Evolutionary conservation across 2,797 vertebrate genomes (phyloP), one percentile per base, ranked within the genome.

Genomic region (Furcifer pardalis): DNA sequence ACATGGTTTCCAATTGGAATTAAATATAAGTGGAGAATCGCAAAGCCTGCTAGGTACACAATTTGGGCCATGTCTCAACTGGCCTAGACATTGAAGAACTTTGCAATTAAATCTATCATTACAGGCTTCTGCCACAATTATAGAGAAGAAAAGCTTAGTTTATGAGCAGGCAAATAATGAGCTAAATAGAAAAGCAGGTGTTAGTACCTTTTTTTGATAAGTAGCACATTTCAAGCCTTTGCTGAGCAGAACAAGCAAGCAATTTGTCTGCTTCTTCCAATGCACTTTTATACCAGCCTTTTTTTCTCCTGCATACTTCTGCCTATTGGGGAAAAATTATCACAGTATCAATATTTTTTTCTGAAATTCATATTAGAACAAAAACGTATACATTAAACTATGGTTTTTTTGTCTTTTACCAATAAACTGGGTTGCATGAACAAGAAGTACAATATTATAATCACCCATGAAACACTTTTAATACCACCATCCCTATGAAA

Each of bases 221-320:
- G 80, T n/a, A 78, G 89, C 95, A 95, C 66, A 86, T 87, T 62
- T 90, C 75, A 46, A 94, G 85, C 85, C 93, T 94, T 87, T 92
- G 86, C 52, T 94, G 87, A 79, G 42, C 37, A 73, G 92, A 93
- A 62, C 6, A 84, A 69, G 71, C 46, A 62, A 87, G 82, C 65
- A 94, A 76, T 25, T 82, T 63, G 59, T 46, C 9, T 15, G 94
- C 95, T 91, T 95, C 95, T 87, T 92, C 87, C 2, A 94, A 72
- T 19, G 94, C 94, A 88, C 90, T 93, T 77, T 84, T 76, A 85
- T 94, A 92, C 94, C 93, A 95, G 63, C 84, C 89, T 87, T 81
- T 92, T 78, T 77, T 87, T 15, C 42, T 89, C 21, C 79, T 91
- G 87, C 85, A 91, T 52, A 82, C 71, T 88, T 27, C 88, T 79